Evolutionary conservation across 2,888 invertebrate species (phyloP), one percentile per base, ranked within the genome.

Genomic region (Autographa gamma): DNA sequence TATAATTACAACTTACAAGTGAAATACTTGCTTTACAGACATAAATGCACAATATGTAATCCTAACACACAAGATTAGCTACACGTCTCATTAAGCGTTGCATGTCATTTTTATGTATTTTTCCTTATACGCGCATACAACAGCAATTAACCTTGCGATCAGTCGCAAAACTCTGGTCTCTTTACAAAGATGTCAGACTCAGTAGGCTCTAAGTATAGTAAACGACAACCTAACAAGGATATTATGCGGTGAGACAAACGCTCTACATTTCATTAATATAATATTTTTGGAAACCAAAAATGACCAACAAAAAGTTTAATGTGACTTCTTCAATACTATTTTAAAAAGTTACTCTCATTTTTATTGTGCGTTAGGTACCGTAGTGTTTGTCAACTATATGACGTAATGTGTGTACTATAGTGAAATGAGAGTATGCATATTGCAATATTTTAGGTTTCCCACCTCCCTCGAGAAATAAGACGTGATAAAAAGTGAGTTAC

Each of bases 401-500:
- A 48, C 0, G 16, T 32, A 38, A 52, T 19, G 18, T 34, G n/a
- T 32, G 3, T 32, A 7, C 3, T 32, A 8, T 38, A 38, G 8
- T 14, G 19, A 5, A 19, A 41, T 7, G 38, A 48, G 48, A 7
- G 8, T n/a, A 48, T 48, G 48, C n/a, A 48, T 48, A 48, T n/a
- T 48, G 8, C 48, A 48, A n/a, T n/a, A n/a, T 48, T 48, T 48
- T n/a, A 48, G n/a, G 48, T 48, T 43, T 43, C 14, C 14, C 6
- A 14, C 43, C 14, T 16, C 16, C 16, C 43, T 48, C n/a, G n/a
- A 7, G 48, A 48, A n/a, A 43, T 9, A 61, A 25, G n/a, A 43
- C 11, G 31, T 31, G 9, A 9, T 43, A 32, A 16, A 41, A 32
- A 18, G 0, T 11, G 62, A 65, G n/a, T 82, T 91, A 97, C 97